These are phyloP conservation scores for Chamaetylas fuelleborni DNA, from an alignment of 2,113 vertebrate species.

Conservation along the genomic window DNA sequence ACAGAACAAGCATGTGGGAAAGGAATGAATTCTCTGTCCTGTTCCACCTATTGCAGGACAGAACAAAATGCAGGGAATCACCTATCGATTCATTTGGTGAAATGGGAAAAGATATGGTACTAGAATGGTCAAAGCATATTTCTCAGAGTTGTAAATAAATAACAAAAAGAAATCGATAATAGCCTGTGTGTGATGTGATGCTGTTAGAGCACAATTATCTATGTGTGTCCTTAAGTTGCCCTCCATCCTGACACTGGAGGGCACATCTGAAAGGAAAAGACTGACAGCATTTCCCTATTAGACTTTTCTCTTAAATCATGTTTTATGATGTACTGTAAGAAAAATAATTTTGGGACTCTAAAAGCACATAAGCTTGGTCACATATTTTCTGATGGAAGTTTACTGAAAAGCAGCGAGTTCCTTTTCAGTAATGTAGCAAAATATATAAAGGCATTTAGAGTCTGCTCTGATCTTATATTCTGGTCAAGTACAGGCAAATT, in stretches of 20 bases:
- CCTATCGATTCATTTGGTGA: not conserved
- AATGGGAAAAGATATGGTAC: not conserved
- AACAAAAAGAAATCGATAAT: not conserved
- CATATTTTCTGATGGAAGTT: not conserved
- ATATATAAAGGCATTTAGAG: not conserved
- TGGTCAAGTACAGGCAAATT: not conserved
- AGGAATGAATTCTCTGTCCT: not conserved
- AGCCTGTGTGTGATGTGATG: not conserved
- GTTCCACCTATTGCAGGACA: not conserved
- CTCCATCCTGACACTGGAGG: not conserved
- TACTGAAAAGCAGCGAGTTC: not conserved
- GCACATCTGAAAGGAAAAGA: not conserved
- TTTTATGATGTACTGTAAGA: not conserved
- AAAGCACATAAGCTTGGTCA: not conserved
- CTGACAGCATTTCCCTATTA: not conserved
- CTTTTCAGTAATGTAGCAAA: not conserved
- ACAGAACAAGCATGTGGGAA: not conserved
- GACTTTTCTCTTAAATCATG: not conserved
- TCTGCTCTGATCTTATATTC: not conserved
- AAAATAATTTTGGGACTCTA: not conserved
- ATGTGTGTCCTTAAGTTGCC: not conserved
- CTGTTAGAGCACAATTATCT: not conserved
- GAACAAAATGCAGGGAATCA: not conserved
- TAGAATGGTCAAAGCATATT: not conserved
- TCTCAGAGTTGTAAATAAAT: conserved; percentile 8